Evolutionary conservation across 2,797 vertebrate species (phyloP), one percentile per base, ranked within the genome.

Genomic region (Coccyzus lansbergi): DNA sequence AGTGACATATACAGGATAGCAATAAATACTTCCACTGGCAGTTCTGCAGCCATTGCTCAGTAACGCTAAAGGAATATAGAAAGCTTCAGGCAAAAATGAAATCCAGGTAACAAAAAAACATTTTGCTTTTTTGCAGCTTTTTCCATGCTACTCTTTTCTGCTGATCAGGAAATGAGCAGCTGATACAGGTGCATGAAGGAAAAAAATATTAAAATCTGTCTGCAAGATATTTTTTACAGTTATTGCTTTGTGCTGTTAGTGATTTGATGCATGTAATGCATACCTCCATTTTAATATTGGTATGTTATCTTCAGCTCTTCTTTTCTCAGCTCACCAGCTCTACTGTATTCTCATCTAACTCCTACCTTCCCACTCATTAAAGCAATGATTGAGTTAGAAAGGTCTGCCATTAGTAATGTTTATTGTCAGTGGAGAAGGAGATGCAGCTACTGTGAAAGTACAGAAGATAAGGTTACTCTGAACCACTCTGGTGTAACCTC

Each of bases 11-110:
- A 90, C 92, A 92, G 94, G 88, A 97, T 91, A 84, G 60, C 78
- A 97, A 97, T 98, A 97, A 97, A 97, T 96, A 97, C 64, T 40
- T 91, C 77, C 93, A 46, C 87, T 96, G 94, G 86, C 96, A 97
- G 91, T 64, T 96, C 93, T 97, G 95, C 92, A 97, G 91, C 93
- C 93, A 77, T 96, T 97, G 91, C 71, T 96, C 97, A 97, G 62
- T 63, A 88, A 94, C 95, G 94, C 69, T 71, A 90, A 88, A 93
- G 44, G 77, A 95, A 97, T 96, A 97, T 65, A 96, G 92, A 98
- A 97, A 72, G 83, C 93, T 93, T 94, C 71, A 56, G 84, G 78
- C 84, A 96, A 90, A 97, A 97, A 89, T 85, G 70, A 75, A 94
- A 86, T 68, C 67, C 77, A 89, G 55, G 75, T 90, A 53, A 69